Evolutionary conservation across 2,113 vertebrate species (phyloP).

Genomic region (Microcebus ravelobensis): DNA sequence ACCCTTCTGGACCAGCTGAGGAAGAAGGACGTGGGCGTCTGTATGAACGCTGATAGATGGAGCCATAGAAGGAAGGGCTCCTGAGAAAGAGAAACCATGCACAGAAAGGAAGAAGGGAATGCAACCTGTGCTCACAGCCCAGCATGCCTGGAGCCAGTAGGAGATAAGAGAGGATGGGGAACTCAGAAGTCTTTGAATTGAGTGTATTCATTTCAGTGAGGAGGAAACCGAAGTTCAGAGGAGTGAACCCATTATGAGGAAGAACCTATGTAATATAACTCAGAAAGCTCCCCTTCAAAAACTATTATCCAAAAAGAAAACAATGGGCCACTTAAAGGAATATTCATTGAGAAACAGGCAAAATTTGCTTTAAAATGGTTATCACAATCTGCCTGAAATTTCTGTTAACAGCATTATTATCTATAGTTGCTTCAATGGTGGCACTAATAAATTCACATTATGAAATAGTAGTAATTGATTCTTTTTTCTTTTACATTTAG

Average conservation of each 20-base stretch:
- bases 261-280: background rate
- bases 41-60: background rate
- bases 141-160: background rate
- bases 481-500: background rate
- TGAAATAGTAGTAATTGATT: background rate
- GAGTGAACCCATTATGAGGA: background rate
- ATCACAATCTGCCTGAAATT: background rate
- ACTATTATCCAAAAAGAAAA: constrained; percentile 26
- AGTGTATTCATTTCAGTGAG: background rate
- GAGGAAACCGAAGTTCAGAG: background rate
- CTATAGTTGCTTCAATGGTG: background rate
- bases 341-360: background rate
- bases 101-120: background rate
- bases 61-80: background rate
- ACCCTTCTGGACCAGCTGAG: background rate
- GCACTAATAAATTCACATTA: background rate
- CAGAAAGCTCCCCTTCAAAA: background rate
- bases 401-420: background rate
- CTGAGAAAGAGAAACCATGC: background rate
- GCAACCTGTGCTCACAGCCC: background rate
- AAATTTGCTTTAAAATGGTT: constrained; percentile 9
- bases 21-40: background rate
- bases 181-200: background rate
- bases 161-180: background rate
- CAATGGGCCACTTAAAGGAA: background rate